Conservation (phyloP, 2,113 vertebrate genomes). For the Menura novaehollandiae region DNA sequence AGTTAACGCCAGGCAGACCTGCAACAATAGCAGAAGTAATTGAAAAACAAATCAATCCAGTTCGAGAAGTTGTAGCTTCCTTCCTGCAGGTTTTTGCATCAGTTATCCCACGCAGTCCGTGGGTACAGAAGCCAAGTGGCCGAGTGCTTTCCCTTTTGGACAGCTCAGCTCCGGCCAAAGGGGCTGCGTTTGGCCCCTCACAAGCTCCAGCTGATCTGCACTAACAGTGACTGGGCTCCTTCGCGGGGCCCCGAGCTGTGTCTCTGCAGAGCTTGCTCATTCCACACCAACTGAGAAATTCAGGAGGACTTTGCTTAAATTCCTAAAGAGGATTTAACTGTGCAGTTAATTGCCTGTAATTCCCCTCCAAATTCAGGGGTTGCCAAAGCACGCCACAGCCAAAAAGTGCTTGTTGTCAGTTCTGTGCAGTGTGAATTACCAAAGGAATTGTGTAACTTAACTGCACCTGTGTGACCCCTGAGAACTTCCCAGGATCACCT, state of each 20-base stretch:
- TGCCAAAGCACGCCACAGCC: neutral
- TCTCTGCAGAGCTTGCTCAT: neutral
- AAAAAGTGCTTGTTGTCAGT: neutral
- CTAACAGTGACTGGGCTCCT: neutral
- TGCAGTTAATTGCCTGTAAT: neutral
- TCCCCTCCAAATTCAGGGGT: neutral
- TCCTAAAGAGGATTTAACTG: neutral
- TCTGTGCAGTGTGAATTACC: neutral
- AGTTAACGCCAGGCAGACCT: neutral
- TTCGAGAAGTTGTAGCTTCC: neutral
- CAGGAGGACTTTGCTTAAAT: neutral
- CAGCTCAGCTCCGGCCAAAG: neutral
- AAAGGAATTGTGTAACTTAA: neutral
- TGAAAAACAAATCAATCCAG: neutral
- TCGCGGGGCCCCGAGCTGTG: neutral
- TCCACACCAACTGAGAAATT: neutral
- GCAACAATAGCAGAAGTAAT: neutral
- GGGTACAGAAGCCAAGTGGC: neutral
- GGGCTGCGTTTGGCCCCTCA: neutral
- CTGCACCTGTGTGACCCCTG: neutral
- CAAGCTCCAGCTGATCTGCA: neutral
- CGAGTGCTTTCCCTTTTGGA: neutral
- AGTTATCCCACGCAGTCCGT: neutral
- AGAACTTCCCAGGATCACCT: neutral
- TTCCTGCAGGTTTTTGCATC: neutral